Percentiles rank a stretch among this genome's conserved stretches.
phyloP scores from a whole-genome alignment of 2,113 vertebrate genomes.

The Percopsis transmontana region DNA sequence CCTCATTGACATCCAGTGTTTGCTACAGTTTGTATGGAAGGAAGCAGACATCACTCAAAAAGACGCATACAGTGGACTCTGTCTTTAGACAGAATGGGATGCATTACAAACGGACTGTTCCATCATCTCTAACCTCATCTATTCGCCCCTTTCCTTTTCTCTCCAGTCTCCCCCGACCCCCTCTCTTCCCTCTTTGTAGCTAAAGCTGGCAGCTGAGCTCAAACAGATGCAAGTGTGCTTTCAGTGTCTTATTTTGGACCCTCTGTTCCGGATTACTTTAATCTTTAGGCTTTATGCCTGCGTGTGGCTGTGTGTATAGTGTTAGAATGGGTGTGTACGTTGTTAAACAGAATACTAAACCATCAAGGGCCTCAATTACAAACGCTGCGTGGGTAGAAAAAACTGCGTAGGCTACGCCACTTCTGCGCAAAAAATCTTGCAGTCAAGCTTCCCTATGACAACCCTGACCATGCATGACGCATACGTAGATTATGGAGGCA shows the following conservation, averaged over 20 bases:
- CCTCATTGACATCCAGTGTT: constrained; percentile 14
- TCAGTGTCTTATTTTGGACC: constrained; percentile 27
- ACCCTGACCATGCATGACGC: no score
- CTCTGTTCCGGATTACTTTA: constrained; percentile 59
- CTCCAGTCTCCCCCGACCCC: neutral
- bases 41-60: no score
- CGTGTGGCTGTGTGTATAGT: constrained; percentile 3
- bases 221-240: constrained; percentile 31
- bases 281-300: constrained; percentile 33
- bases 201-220: no score
- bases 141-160: neutral
- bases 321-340: neutral
- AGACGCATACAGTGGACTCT: neutral
- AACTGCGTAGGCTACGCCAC: no score
- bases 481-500: no score
- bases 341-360: no score
- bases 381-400: no score
- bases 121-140: neutral
- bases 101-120: constrained; percentile 23
- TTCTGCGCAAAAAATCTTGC: no score
- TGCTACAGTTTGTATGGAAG: no score
- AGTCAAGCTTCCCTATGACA: no score
- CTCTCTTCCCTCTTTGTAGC: neutral
- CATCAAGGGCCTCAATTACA: no score
- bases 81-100: neutral